Percentiles rank a stretch among this genome's conserved stretches.
phyloP scores from a whole-genome alignment of 2,888 invertebrate species.

The Cordilura impudica region DNA sequence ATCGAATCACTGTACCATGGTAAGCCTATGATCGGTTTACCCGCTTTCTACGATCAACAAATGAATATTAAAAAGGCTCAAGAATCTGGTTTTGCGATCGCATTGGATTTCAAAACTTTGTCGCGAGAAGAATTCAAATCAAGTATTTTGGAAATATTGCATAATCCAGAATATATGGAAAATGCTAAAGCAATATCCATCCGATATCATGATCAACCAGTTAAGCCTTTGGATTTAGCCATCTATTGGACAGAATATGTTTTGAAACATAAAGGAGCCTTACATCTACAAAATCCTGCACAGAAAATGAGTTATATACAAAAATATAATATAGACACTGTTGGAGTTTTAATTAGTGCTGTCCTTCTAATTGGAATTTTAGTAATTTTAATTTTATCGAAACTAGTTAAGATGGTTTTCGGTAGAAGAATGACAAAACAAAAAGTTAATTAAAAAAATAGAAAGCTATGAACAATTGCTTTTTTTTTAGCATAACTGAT shows the following conservation, averaged over 20 bases:
- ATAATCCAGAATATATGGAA: slow-evolving; percentile 63
- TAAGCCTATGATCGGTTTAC: slow-evolving; percentile 77
- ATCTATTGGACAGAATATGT: slow-evolving; percentile 74
- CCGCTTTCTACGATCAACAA: slow-evolving; percentile 78
- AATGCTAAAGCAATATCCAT: slow-evolving; percentile 65
- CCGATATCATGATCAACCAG: slow-evolving; percentile 72
- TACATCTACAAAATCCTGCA: slow-evolving; percentile 67
- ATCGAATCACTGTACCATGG: slow-evolving; percentile 76
- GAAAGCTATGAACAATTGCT: no score
- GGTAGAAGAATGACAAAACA: not conserved
- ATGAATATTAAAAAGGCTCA: slow-evolving; percentile 75
- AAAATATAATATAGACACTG: slow-evolving; percentile 68
- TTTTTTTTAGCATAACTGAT: no score
- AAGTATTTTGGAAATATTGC: slow-evolving; percentile 36
- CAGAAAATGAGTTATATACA: slow-evolving; percentile 68
- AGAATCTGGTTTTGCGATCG: slow-evolving; percentile 71
- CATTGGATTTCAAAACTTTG: slow-evolving; percentile 60
- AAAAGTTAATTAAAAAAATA: slow-evolving; percentile 30
- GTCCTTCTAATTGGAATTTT: not conserved
- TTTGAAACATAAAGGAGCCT: slow-evolving; percentile 68
- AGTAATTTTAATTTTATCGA: slow-evolving; percentile 11
- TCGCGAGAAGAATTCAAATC: slow-evolving; percentile 21
- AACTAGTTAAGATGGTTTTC: slow-evolving; percentile 6
- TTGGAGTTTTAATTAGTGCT: slow-evolving; percentile 43
- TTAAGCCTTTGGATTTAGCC: slow-evolving; percentile 68